Evolutionary conservation across 2,888 invertebrate genomes (phyloP).

Genomic region (Tetanocera ferruginea): DNA sequence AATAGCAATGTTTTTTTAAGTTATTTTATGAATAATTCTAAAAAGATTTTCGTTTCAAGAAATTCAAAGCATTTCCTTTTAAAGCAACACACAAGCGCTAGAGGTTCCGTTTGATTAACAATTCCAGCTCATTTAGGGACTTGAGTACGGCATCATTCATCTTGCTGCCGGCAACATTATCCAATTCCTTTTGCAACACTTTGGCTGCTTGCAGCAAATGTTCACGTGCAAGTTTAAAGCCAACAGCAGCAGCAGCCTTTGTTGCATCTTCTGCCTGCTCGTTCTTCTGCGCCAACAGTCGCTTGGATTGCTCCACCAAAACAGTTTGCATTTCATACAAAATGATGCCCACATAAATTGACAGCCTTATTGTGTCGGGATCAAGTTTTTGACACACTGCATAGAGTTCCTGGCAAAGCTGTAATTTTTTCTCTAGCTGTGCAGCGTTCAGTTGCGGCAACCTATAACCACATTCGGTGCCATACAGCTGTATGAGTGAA

Average conservation of each 20-base stretch:
- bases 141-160: constrained; percentile 55
- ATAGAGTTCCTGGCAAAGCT: constrained; percentile 78
- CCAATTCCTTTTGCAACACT: constrained; percentile 62
- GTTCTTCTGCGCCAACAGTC: constrained; percentile 48
- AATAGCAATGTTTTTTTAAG: too few species aligned
- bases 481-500: constrained; percentile 84
- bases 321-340: constrained; percentile 79
- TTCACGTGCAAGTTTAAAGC: constrained; percentile 53
- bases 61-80: too few species aligned
- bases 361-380: constrained; percentile 80
- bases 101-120: constrained; percentile 32
- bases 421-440: constrained; percentile 76
- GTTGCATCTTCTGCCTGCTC: neutral
- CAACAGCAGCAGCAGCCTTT: constrained; percentile 38
- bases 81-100: too few species aligned
- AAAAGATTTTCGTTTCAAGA: neutral
- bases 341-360: constrained; percentile 83
- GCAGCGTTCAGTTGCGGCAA: constrained; percentile 73
- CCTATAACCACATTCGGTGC: constrained; percentile 76
- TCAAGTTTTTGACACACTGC: constrained; percentile 77
- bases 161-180: constrained; percentile 64
- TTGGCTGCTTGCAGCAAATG: constrained; percentile 59
- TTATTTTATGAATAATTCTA: neutral
- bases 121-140: constrained; percentile 46
- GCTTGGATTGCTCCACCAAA: constrained; percentile 71